Base-by-base conservation (phyloP, 2,797 vertebrate species). In the Parotocinclus haroldoi region DNA sequence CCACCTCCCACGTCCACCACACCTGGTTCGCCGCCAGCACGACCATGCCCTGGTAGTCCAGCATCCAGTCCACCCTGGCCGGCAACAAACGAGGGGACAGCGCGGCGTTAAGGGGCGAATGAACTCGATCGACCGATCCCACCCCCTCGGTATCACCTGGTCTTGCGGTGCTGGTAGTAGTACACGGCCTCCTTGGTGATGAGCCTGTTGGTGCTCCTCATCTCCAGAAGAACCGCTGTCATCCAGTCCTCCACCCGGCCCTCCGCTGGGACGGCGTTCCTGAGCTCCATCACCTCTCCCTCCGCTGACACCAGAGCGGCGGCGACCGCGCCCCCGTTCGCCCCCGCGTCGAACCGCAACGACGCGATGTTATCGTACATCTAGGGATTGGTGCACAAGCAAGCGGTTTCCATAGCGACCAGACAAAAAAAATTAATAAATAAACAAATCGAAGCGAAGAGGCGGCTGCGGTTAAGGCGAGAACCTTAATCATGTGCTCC, bases 1-100 rank as follows among this genome's bases (percentile, higher is more conserved):
- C 96, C 13, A 99, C 94, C 74, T 98, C 91, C 94, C 94, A 99
- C 3, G 97, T 98, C 97, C 97, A 99, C 96, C 96, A 99, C 71
- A 98, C 92, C 82, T 99, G 96, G 78, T 88, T 95, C 27, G 90
- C 91, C 14, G 94, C 96, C 78, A 99, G 85, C 72, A 98, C 95
- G 81, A 95, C 90, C 96, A 99, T 98, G 27, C 96, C 95, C 73
- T 98, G 95, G 81, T 93, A 98, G 57, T 91, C 82, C 64, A 98
- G 76, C 93, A 99, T 99, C 97, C 97, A 99, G 50, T 98, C 93
- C 49, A 98, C 91, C 75, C 97, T 99, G 14, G 3, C 7, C 3
- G 16, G 66, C 10, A 64, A 13, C 9, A 51, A 27, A 27, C 27
- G 2, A 27, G 2, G 5, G 2, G 27, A 27, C 27, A 27, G 27